Base-by-base conservation (phyloP, 2,113 vertebrate species). In the Heterocephalus glaber region DNA sequence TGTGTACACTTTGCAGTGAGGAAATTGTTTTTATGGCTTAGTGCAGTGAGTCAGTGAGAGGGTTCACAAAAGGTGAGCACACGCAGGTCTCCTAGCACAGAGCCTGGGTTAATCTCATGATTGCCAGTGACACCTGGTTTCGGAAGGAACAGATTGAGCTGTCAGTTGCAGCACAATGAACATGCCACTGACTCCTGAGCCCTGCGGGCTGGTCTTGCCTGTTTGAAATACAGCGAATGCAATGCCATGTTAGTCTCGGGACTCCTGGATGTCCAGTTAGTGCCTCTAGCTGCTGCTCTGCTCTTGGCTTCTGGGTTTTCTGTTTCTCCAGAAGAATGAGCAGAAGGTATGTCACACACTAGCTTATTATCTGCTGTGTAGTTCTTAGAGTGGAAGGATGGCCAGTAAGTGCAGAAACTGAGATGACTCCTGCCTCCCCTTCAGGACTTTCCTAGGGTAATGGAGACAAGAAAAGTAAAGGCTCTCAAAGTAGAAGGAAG, bases 401-500 rank as follows among this genome's bases (percentile, higher is more conserved):
- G 72, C 80, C 60, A 38, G 0, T 16, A 38, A 72, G 68, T 38
- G 38, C 56, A 38, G 72, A 88, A 72, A 47, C 76, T n/a, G 16
- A 93, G 86, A 86, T 19, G 24, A 1, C 35, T 38, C 0, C 35
- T 65, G 38, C 66, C 52, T 52, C 41, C n/a, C 14, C 35, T 82
- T 66, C 38, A 26, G 56, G 74, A 70, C 41, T 88, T 92, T 90
- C 65, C 61, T 38, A 79, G 74, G 38, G 81, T 90, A 41, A 33
- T 54, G 35, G 72, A 90, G 61, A 66, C 38, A 79, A 49, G 86
- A 70, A 87, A 94, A 95, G 72, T 30, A 95, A 70, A 61, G 72
- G 28, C 35, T 95, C 79, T 92, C 24, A 38, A 80, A 56, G 83
- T 14, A 85, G 28, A 81, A 95, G 83, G 52, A 70, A 94, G 41